Base-by-base conservation (phyloP, 2,888 invertebrate genomes). In the Dryobotodes eremita region DNA sequence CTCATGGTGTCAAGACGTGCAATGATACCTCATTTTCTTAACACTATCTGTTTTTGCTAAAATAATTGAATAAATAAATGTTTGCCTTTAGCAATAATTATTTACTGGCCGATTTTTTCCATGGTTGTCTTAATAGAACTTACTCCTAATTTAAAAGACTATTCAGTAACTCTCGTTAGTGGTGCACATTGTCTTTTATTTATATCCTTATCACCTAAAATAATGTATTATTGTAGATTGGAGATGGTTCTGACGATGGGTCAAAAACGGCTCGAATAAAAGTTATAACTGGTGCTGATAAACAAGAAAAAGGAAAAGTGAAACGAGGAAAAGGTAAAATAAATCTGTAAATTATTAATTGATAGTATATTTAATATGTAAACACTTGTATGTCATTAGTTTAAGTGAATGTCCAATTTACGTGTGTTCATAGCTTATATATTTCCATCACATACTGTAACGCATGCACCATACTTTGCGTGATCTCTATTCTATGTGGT, bases 361-460 rank as follows among this genome's bases (percentile, higher is more conserved):
- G 11, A 31, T 55, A n/a, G 23, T 64, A 46, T 65, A 36, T 11
- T 48, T 42, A 75, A 31, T 57, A 55, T 65, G 6, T 13, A 42
- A 80, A 61, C 8, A 46, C 59, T 79, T 48, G 42, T 59, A 80
- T 83, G 64, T 77, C n/a, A 64, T 78, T 80, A 80, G 64, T 86
- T 69, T 53, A 74, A 82, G 48, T 74, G 59, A 77, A 77, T 77
- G 65, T 53, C 84, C 71, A 79, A 89, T 88, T 80, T 92, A 93
- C 91, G 95, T 95, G 95, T 96, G 96, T 96, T 96, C 96, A 96
- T 96, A 95, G 96, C 96, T 95, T 94, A 90, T 83, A 89, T 86
- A 84, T 82, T 75, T 72, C 71, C 55, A 81, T 79, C 81, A 79
- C 62, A 84, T 75, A 73, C 23, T 55, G 4, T 46, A 23, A 57